Conservation (phyloP, 2,113 vertebrate species). For the Siphamia tubifer region DNA sequence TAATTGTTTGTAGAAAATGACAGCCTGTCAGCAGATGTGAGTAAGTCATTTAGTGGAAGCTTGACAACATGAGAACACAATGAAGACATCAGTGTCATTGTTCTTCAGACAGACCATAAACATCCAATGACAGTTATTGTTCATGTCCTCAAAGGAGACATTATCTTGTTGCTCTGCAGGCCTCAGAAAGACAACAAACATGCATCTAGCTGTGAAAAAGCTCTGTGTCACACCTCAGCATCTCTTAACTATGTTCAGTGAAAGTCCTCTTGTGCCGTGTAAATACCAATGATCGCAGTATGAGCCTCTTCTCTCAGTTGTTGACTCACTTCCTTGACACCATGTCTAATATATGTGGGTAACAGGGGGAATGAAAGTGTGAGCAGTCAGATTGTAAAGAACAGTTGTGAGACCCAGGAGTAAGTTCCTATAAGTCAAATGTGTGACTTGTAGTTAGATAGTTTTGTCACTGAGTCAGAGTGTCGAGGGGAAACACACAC, state of each 20-base stretch:
- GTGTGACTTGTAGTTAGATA: conserved; percentile 1
- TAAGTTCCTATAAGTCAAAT: conserved; percentile 27
- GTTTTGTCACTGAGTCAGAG: conserved; percentile 8
- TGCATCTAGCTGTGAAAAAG: conserved; percentile 14
- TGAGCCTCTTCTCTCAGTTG: not conserved
- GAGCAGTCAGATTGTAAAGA: not conserved
- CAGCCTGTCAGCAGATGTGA: not conserved
- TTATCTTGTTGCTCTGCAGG: conserved; percentile 34
- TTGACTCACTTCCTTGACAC: conserved; percentile 23
- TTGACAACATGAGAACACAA: conserved; percentile 5
- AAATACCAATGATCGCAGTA: not conserved
- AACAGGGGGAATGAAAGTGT: not conserved
- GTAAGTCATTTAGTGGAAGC: not conserved
- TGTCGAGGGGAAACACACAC: not conserved
- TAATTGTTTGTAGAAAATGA: not conserved
- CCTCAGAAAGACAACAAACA: conserved; percentile 34
- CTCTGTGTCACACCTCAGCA: not conserved
- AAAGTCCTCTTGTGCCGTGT: not conserved
- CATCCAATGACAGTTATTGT: conserved; percentile 32
- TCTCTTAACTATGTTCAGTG: conserved; percentile 3
- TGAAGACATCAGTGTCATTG: conserved; percentile 42
- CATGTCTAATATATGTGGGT: not conserved
- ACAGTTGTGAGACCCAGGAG: not conserved
- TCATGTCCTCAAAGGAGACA: conserved; percentile 16
- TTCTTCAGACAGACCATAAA: conserved; percentile 26